Conservation (phyloP, 2,797 vertebrate genomes). For the Sebastes oblongus region DNA sequence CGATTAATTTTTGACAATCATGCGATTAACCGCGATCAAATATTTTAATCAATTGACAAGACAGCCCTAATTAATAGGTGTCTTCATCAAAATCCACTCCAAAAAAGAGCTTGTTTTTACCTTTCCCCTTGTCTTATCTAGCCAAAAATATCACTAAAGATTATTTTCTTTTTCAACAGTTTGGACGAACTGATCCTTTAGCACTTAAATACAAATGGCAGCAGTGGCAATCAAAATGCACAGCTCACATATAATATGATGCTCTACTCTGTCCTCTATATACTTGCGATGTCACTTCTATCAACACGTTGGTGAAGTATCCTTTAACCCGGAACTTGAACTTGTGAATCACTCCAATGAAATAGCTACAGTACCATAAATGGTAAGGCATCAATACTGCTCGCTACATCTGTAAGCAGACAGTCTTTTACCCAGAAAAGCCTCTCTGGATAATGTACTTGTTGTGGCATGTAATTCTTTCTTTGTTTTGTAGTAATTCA, state of each 20-base stretch:
- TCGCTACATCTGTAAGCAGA: conserved; percentile 4
- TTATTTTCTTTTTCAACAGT: neutral
- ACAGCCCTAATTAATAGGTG: neutral
- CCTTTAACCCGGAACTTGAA: neutral
- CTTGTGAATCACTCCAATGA: neutral
- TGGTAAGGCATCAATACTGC: neutral
- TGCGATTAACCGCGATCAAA: too few relatives aligned
- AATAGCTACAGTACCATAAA: conserved; percentile 4
- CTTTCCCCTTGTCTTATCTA: neutral
- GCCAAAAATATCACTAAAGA: neutral
- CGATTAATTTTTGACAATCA: too few relatives aligned
- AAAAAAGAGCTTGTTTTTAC: neutral
- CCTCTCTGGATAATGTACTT: conserved; percentile 42
- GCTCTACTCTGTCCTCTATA: neutral
- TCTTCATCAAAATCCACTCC: neutral
- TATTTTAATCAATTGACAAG: too few relatives aligned
- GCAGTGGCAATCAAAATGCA: neutral
- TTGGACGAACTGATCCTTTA: neutral
- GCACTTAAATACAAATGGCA: neutral
- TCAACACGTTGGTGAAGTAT: neutral
- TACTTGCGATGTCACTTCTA: neutral
- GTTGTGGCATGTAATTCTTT: conserved; percentile 36
- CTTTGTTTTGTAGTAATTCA: conserved; percentile 37
- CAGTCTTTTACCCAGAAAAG: neutral
- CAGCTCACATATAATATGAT: neutral